Percentiles rank a stretch among this genome's conserved stretches.
These are phyloP conservation scores for Xiphydria camelus DNA, from an alignment of 2,888 invertebrate genomes.

Conservation along the genomic window DNA sequence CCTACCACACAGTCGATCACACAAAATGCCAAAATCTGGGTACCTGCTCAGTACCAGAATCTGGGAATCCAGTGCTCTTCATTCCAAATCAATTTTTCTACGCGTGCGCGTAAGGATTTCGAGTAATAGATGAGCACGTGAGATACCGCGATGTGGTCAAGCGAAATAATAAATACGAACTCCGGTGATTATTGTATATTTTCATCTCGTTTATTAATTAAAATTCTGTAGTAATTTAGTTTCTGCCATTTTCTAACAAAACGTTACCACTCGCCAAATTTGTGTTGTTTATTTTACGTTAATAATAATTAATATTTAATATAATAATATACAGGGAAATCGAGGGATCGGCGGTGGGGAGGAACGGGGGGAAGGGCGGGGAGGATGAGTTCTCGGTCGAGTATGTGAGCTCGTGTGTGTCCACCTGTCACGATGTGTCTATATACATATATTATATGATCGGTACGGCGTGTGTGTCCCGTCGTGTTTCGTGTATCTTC, in stretches of 20 bases:
- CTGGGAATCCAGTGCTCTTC: too few species aligned
- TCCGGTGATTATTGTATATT: conserved; percentile 50
- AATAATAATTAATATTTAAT: conserved; percentile 55
- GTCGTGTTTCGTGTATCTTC: too few species aligned
- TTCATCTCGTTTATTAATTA: conserved; percentile 59
- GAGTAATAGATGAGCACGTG: too few species aligned
- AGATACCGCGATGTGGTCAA: too few species aligned
- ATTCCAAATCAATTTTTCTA: too few species aligned
- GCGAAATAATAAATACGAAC: conserved; percentile 28
- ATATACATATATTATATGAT: too few species aligned
- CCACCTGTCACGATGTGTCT: background rate
- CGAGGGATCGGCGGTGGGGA: too few species aligned
- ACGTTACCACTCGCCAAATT: conserved; percentile 51
- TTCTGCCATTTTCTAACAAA: conserved; percentile 57
- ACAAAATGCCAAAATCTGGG: too few species aligned
- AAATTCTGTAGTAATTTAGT: conserved; percentile 58
- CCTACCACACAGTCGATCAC: too few species aligned
- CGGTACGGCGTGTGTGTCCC: too few species aligned
- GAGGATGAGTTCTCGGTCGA: conserved; percentile 1
- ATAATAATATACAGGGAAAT: conserved; percentile 54
- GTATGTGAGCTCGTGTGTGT: background rate
- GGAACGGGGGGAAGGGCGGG: conserved; percentile 36
- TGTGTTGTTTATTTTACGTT: conserved; percentile 38
- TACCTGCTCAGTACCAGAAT: too few species aligned
- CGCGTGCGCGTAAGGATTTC: too few species aligned